phyloP scores from a whole-genome alignment of 2,797 vertebrate genomes.

The Hypotaenidia okinawae region DNA sequence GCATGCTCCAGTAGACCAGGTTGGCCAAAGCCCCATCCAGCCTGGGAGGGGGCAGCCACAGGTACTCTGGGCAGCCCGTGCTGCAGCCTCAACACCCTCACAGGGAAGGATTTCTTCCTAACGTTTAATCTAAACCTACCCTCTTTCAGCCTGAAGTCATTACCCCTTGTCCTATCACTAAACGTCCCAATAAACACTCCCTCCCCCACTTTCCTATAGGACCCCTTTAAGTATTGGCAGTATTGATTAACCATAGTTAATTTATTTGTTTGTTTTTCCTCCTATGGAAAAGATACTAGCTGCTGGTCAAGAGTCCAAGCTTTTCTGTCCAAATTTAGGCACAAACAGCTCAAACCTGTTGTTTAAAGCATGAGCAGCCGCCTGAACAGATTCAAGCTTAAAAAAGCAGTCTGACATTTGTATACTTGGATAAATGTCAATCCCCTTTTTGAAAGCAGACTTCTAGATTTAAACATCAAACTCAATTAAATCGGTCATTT shows the following conservation, averaged over 20 bases:
- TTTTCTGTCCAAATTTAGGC: slow-evolving; percentile 6
- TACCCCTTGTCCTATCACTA: no score
- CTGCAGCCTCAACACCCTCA: no score
- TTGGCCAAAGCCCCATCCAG: no score
- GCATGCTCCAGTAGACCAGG: no score
- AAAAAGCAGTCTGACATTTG: slow-evolving; percentile 6
- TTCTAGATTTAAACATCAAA: neutral
- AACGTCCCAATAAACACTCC: no score
- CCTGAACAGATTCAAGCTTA: neutral
- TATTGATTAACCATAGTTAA: neutral
- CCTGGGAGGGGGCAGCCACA: no score
- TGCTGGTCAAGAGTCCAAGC: neutral
- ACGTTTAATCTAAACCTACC: no score
- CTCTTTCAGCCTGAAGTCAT: no score
- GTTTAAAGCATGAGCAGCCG: neutral
- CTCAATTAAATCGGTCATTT: neutral
- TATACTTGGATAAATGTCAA: neutral
- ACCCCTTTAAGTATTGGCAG: no score
- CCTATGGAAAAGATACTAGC: neutral
- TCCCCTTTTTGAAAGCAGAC: neutral
- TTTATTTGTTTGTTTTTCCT: neutral
- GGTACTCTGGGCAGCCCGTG: no score
- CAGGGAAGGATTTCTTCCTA: no score
- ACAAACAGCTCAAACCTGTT: neutral
- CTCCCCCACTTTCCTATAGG: no score